A percentile compares a stretch with the other conserved stretches of the same genome.
phyloP scores from a whole-genome alignment of 2,888 invertebrate species.

The Octonoba sinensis region DNA sequence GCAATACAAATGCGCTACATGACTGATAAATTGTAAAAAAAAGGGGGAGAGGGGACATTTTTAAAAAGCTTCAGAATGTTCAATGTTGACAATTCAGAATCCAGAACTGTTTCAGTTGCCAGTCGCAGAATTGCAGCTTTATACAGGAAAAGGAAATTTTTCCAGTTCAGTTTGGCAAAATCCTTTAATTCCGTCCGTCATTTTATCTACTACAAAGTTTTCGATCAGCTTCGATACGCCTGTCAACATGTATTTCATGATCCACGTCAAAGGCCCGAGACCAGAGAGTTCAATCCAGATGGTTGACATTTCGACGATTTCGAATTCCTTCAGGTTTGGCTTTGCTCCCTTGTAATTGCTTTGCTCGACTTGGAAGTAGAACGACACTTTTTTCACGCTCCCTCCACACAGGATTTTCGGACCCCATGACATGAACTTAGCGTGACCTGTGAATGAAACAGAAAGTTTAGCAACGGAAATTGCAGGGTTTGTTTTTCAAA shows the following conservation, averaged over 20 bases:
- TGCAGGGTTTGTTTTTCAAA: not conserved
- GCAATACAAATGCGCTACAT: no score
- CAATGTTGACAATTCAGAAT: no score
- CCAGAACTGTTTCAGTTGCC: no score
- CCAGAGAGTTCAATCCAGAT: slow-evolving; percentile 61
- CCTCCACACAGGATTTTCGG: slow-evolving; percentile 39
- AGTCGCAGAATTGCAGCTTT: not conserved
- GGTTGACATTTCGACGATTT: slow-evolving; percentile 56
- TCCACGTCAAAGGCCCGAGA: slow-evolving; percentile 62
- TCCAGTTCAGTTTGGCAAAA: slow-evolving; percentile 40
- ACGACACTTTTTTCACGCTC: slow-evolving; percentile 40
- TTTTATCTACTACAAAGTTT: slow-evolving; percentile 48
- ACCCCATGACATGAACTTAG: slow-evolving; percentile 60
- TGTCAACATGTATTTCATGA: slow-evolving; percentile 57
- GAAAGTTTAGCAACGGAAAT: not conserved
- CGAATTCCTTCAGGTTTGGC: slow-evolving; percentile 46
- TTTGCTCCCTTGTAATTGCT: slow-evolving; percentile 38
- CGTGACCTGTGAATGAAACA: slow-evolving; percentile 36
- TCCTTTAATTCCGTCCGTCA: slow-evolving; percentile 22
- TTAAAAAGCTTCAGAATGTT: no score
- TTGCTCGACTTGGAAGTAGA: slow-evolving; percentile 58
- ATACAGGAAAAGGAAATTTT: slow-evolving; percentile 55
- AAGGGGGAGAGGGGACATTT: no score
- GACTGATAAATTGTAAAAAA: no score
- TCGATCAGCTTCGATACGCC: slow-evolving; percentile 59